Evolutionary conservation across 2,113 vertebrate species (phyloP), one percentile per base, ranked within the genome.

Genomic region (Notarius lentiginosus): DNA sequence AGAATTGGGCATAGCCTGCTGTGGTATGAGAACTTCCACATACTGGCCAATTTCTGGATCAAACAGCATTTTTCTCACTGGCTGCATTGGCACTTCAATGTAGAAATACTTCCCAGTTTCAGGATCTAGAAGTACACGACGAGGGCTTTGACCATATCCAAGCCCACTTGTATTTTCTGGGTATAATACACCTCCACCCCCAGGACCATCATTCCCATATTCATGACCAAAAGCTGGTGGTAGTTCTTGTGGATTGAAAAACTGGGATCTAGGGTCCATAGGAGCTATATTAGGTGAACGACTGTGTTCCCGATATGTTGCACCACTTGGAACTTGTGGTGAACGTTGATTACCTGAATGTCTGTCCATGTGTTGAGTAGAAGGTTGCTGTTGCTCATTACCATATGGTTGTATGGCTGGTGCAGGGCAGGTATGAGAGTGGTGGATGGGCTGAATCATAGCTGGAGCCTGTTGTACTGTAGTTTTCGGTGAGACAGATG

Each of bases 11-110:
- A 95, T 91, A 7, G 96, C 92, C 60, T 96, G 95, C 0, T 97
- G 96, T 0, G 97, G 96, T 89, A 97, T 95, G 70, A 99, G 94
- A 79, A 99, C 97, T 90, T 99, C 98, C 87, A 99, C 95, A 75
- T 99, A 99, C 88, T 98, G 97, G 81, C 97, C 96, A 0, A 96
- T 97, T 92, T 99, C 98, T 0, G 98, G 98, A 90, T 98, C 97
- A 20, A 97, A 98, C 88, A 99, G 93, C 22, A 96, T 96, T 89
- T 98, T 97, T 87, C 96, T 95, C 70, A 97, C 93, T 9, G 97
- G 97, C 86, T 97, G 97, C 81, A 96, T 93, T 0, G 96, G 97
- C 0, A 96, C 93, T 90, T 99, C 97, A 49, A 99, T 93, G 47
- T 97, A 97, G 91, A 99, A 99, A 90, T 96, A 98, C 68, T 98